Evolutionary conservation across 2,113 vertebrate genomes (phyloP).

Genomic region (Calidris pygmaea): DNA sequence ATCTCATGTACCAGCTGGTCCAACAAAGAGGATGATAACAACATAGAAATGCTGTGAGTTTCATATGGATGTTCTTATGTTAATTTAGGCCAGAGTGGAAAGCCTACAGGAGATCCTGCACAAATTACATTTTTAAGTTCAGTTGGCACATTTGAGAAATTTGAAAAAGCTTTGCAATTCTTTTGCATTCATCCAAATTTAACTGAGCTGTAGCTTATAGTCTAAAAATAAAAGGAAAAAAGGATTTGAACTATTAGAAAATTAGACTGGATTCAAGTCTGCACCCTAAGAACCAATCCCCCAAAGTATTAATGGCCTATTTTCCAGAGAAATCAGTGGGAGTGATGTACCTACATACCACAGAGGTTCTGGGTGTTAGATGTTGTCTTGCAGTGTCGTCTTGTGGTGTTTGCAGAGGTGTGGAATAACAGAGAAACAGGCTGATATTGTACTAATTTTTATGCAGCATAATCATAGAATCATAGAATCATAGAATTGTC

Average conservation of each 20-base stretch:
- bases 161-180: not conserved
- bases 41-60: not conserved
- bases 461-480: not conserved
- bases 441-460: not conserved
- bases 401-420: not conserved
- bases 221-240: not conserved
- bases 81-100: not conserved
- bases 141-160: not conserved
- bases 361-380: not conserved
- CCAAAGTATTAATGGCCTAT: not conserved
- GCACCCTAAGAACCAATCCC: not conserved
- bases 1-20: not conserved
- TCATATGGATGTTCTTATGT: not conserved
- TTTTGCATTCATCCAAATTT: not conserved
- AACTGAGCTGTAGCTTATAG: not conserved
- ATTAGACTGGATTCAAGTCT: not conserved
- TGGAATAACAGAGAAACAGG: not conserved
- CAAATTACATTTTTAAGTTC: not conserved
- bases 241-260: not conserved
- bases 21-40: not conserved
- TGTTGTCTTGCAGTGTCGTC: not conserved
- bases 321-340: not conserved
- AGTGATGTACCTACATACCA: not conserved
- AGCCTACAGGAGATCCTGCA: not conserved
- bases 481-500: too few relatives aligned